A percentile compares a stretch with the other conserved stretches of the same genome.
phyloP scores from a whole-genome alignment of 92 coral and sea anemone species.

The Muricea muricata region DNA sequence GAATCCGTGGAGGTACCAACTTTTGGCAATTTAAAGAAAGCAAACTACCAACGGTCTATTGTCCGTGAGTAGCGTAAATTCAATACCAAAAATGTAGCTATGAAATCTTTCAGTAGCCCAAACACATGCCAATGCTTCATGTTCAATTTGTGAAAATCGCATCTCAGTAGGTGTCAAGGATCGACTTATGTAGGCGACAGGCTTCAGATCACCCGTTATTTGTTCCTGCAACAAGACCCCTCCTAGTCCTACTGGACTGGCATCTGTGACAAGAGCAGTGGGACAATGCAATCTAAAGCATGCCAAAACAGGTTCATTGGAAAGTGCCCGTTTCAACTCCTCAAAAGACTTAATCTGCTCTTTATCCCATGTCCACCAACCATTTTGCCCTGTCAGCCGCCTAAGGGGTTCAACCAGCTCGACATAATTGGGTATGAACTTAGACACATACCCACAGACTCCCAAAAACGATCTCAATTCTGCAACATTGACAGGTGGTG shows the following conservation, averaged over 20 bases:
- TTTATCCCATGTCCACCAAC: conserved; percentile 46
- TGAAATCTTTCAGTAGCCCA: conserved; percentile 53
- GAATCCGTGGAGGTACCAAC: conserved; percentile 39
- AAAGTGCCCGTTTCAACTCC: conserved; percentile 33
- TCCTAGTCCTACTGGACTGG: conserved; percentile 49
- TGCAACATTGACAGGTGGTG: conserved; percentile 25
- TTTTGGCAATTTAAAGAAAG: conserved; percentile 5
- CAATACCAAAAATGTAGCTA: conserved; percentile 43
- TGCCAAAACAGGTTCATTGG: conserved; percentile 55
- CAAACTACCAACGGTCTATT: conserved; percentile 51
- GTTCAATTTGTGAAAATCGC: conserved; percentile 48
- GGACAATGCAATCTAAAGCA: conserved; percentile 40
- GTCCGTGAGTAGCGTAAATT: conserved; percentile 39
- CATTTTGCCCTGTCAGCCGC: conserved; percentile 34
- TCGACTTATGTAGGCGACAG: conserved; percentile 48
- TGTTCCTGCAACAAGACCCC: not conserved
- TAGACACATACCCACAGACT: conserved; percentile 46
- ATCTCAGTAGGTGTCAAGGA: conserved; percentile 40
- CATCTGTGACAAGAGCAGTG: conserved; percentile 44
- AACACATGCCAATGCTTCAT: conserved; percentile 53
- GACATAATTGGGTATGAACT: conserved; percentile 55
- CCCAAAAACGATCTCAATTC: conserved; percentile 50
- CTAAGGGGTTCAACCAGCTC: conserved; percentile 53
- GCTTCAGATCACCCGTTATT: not conserved
- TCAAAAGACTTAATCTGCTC: conserved; percentile 50